These are phyloP conservation scores for Deroptyus accipitrinus DNA, from an alignment of 2,113 vertebrate genomes.

Conservation along the genomic window DNA sequence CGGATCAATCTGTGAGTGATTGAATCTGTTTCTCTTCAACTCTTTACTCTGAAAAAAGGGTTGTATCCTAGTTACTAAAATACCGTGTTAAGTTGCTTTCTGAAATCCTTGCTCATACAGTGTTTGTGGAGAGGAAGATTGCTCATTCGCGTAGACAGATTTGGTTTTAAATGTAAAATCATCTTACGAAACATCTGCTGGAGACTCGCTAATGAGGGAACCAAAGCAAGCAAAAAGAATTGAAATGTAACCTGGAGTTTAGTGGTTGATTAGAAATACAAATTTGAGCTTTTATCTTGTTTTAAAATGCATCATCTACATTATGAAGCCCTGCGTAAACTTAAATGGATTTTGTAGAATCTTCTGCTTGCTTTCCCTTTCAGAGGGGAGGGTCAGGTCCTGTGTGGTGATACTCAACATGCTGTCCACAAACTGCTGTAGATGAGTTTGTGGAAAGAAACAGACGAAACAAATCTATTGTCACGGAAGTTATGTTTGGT, in stretches of 20 bases:
- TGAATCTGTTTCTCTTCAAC: conserved; percentile 25
- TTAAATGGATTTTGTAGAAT: not conserved
- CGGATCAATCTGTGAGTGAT: not conserved
- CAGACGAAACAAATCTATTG: not conserved
- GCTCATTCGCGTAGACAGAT: conserved; percentile 6
- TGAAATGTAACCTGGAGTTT: not conserved
- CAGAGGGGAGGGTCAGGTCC: not conserved
- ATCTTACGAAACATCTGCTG: not conserved
- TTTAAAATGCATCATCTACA: not conserved
- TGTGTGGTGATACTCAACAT: not conserved
- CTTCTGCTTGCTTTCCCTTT: not conserved
- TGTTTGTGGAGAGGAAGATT: not conserved
- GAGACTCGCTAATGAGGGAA: conserved; percentile 1
- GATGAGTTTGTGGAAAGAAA: not conserved
- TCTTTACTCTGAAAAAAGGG: not conserved
- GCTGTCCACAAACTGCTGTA: not conserved
- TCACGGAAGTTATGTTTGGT: not conserved
- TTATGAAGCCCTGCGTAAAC: not conserved
- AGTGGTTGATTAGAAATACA: conserved; percentile 3
- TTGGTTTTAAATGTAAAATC: conserved; percentile 8
- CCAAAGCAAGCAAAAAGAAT: not conserved
- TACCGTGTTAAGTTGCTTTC: not conserved
- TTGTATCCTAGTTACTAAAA: conserved; percentile 4
- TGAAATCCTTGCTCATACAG: not conserved
- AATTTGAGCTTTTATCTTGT: not conserved